Percentiles rank a stretch among this genome's conserved stretches.
These are phyloP conservation scores for Aquatica leii DNA, from an alignment of 2,888 invertebrate species.

Conservation along the genomic window DNA sequence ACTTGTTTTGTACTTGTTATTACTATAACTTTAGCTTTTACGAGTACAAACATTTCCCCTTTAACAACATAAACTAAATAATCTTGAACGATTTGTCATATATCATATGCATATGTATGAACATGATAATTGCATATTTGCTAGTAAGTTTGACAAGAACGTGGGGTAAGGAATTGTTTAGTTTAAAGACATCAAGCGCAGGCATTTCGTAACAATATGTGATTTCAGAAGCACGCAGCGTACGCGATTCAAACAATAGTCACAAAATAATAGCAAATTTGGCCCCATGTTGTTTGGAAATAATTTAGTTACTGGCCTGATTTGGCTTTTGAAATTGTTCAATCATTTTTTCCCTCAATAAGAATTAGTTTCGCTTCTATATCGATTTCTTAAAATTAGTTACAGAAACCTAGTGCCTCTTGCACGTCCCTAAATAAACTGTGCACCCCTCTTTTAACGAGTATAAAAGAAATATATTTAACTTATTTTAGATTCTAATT, in stretches of 20 bases:
- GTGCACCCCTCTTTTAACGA: background rate
- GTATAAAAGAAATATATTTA: background rate
- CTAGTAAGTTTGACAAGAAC: constrained; percentile 23
- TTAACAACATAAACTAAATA: constrained; percentile 6
- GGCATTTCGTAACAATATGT: constrained; percentile 42
- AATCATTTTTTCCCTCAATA: background rate
- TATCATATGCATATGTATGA: constrained; percentile 33
- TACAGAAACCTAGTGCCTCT: too few species aligned
- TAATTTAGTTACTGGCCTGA: constrained; percentile 36
- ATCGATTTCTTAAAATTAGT: constrained; percentile 3
- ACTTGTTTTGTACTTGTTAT: constrained; percentile 4
- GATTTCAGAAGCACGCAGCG: constrained; percentile 37
- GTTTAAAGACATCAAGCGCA: constrained; percentile 38
- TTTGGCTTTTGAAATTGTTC: constrained; percentile 18
- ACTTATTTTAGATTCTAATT: background rate
- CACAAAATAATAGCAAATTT: constrained; percentile 36
- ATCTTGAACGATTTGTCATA: constrained; percentile 9
- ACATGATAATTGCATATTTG: constrained; percentile 30
- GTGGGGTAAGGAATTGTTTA: constrained; percentile 39
- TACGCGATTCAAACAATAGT: constrained; percentile 34
- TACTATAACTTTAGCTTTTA: background rate
- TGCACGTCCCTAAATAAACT: too few species aligned
- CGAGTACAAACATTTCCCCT: background rate
- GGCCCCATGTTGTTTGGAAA: constrained; percentile 35
- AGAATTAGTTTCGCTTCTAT: background rate